These are phyloP conservation scores for Tipula vernalis DNA, from an alignment of 2,888 invertebrate species.

Conservation along the genomic window DNA sequence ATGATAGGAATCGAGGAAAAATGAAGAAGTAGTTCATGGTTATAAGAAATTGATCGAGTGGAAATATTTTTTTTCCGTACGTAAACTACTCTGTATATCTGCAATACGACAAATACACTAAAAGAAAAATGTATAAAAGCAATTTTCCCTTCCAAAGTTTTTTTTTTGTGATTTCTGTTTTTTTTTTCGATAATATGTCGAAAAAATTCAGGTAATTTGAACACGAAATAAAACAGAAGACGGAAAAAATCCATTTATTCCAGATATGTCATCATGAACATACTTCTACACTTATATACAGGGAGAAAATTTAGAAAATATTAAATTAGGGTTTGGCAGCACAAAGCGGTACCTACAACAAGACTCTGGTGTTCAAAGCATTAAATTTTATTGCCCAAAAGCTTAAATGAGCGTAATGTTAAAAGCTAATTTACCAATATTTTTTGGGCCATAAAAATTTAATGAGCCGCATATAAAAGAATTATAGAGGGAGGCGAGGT, in stretches of 20 bases:
- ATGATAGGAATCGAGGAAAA: neutral
- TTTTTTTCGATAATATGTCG: neutral
- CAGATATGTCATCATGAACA: conserved; percentile 1
- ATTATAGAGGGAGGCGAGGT: neutral
- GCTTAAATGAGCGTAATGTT: neutral
- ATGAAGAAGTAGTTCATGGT: neutral
- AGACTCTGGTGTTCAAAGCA: neutral
- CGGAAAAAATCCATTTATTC: neutral
- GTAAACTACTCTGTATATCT: neutral
- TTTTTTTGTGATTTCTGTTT: neutral
- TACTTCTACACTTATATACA: neutral
- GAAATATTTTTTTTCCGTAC: neutral
- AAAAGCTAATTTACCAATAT: neutral
- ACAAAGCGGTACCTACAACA: neutral
- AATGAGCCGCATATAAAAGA: neutral
- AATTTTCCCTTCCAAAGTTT: neutral
- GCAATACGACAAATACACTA: neutral
- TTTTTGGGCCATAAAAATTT: neutral
- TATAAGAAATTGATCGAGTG: conserved; percentile 4
- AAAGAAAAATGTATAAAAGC: neutral
- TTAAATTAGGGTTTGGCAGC: neutral
- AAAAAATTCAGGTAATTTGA: neutral
- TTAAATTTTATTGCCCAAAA: neutral
- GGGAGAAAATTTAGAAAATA: neutral
- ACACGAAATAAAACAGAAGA: neutral